These are phyloP conservation scores for Panorpa germanica DNA, from an alignment of 2,888 invertebrate genomes.

Conservation along the genomic window DNA sequence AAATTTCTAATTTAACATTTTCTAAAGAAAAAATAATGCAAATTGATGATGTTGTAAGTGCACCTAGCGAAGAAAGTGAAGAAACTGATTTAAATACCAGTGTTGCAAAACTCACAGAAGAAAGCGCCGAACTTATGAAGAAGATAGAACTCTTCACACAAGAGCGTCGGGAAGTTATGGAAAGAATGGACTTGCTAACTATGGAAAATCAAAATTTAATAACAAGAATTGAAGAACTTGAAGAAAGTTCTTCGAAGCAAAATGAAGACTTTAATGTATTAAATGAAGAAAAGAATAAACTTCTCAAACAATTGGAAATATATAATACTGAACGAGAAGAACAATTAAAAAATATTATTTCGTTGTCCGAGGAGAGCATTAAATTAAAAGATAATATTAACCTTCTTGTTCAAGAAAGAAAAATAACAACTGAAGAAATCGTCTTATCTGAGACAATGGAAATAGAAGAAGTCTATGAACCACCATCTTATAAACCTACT, in stretches of 20 bases:
- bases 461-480: conserved; percentile 20
- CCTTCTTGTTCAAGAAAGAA: conserved; percentile 6
- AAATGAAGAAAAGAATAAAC: conserved; percentile 1
- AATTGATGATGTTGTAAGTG: conserved; percentile 17
- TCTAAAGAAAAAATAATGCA: conserved; percentile 10
- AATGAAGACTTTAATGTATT: conserved; percentile 16
- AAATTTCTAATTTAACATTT: conserved; percentile 16
- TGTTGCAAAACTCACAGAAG: conserved; percentile 36
- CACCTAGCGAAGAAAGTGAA: conserved; percentile 17
- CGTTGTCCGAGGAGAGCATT: conserved; percentile 15
- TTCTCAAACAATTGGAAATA: conserved; percentile 13
- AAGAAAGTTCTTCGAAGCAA: conserved; percentile 17
- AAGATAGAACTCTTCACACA: conserved; percentile 48
- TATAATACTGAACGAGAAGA: conserved; percentile 15
- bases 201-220: conserved; percentile 36
- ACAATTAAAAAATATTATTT: conserved; percentile 17
- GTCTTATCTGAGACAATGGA: conserved; percentile 11
- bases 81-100: conserved; percentile 29
- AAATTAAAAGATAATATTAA: too few relatives aligned
- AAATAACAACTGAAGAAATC: conserved; percentile 11
- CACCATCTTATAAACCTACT: conserved; percentile 21
- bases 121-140: conserved; percentile 41
- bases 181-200: conserved; percentile 42
- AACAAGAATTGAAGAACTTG: conserved; percentile 29
- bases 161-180: conserved; percentile 49